Percentiles rank a stretch among this genome's conserved stretches.
phyloP scores from a whole-genome alignment of 2,888 invertebrate genomes.

The Drosophila gaucha region DNA sequence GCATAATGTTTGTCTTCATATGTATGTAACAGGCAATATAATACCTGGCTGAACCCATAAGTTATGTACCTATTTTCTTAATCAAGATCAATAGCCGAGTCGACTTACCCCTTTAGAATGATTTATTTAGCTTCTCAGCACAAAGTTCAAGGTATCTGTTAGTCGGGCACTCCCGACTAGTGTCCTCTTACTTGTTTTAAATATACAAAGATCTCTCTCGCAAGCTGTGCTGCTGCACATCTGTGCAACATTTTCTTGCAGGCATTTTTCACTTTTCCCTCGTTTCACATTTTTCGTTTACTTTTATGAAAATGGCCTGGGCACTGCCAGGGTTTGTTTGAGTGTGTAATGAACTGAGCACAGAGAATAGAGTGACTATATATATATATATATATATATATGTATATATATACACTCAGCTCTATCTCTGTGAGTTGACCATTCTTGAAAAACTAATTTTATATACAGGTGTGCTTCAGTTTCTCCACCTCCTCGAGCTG shows the following conservation, averaged over 20 bases:
- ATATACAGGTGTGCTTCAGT: slow-evolving; percentile 59
- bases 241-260: slow-evolving; percentile 48
- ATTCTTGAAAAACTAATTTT: slow-evolving; percentile 69
- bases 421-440: slow-evolving; percentile 25
- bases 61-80: no score
- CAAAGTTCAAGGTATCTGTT: not conserved
- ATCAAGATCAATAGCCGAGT: not conserved
- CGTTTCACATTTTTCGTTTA: slow-evolving; percentile 57
- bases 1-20: not conserved
- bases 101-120: not conserved
- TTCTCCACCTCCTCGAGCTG: not conserved
- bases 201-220: slow-evolving; percentile 53
- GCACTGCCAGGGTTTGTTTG: slow-evolving; percentile 58
- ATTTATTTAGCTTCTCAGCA: not conserved
- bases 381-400: not conserved
- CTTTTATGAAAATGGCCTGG: slow-evolving; percentile 69
- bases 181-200: slow-evolving; percentile 45
- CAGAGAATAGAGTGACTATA: slow-evolving; percentile 21
- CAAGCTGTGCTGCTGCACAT: slow-evolving; percentile 23
- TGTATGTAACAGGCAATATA: not conserved
- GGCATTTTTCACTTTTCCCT: slow-evolving; percentile 45
- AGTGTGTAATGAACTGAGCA: slow-evolving; percentile 70
- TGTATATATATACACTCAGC: not conserved
- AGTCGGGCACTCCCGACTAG: not conserved
- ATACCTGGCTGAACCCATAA: no score